Evolutionary conservation across 2,888 invertebrate genomes (phyloP).

Genomic region (Didymodactylos carnosus): DNA sequence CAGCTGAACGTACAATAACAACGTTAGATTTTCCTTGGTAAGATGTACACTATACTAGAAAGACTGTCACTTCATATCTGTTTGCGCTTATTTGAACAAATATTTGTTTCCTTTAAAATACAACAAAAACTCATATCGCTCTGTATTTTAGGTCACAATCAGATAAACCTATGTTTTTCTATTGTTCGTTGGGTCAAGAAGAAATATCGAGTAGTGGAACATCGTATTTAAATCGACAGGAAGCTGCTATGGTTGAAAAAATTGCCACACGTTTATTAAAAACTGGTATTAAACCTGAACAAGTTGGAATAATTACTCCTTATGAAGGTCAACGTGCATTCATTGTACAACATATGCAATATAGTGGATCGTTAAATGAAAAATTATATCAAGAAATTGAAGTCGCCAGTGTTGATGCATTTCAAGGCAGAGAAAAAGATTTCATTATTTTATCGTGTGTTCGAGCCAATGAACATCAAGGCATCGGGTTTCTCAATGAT

Average conservation of each 20-base stretch:
- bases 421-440: slow-evolving; percentile 95
- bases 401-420: slow-evolving; percentile 96
- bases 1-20: slow-evolving; percentile 36
- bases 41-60: too few species aligned
- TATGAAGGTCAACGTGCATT: slow-evolving; percentile 96
- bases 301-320: slow-evolving; percentile 86
- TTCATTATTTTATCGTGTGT: slow-evolving; percentile 98
- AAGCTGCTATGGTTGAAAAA: slow-evolving; percentile 94
- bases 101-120: too few species aligned
- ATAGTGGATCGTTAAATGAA: slow-evolving; percentile 82
- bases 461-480: slow-evolving; percentile 89
- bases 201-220: slow-evolving; percentile 97
- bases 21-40: slow-evolving; percentile 13
- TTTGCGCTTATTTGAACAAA: too few species aligned
- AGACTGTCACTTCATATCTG: too few species aligned
- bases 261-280: slow-evolving; percentile 80
- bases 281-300: slow-evolving; percentile 83
- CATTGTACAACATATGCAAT: slow-evolving; percentile 90
- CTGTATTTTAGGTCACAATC: too few species aligned
- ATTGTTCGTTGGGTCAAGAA: slow-evolving; percentile 82
- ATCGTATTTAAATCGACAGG: slow-evolving; percentile 87
- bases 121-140: too few species aligned
- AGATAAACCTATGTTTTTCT: slow-evolving; percentile 81
- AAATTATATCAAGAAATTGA: slow-evolving; percentile 87
- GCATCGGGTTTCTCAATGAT: slow-evolving; percentile 93